These are phyloP conservation scores for Nipponia nippon DNA, from an alignment of 2,113 vertebrate species.

Conservation along the genomic window DNA sequence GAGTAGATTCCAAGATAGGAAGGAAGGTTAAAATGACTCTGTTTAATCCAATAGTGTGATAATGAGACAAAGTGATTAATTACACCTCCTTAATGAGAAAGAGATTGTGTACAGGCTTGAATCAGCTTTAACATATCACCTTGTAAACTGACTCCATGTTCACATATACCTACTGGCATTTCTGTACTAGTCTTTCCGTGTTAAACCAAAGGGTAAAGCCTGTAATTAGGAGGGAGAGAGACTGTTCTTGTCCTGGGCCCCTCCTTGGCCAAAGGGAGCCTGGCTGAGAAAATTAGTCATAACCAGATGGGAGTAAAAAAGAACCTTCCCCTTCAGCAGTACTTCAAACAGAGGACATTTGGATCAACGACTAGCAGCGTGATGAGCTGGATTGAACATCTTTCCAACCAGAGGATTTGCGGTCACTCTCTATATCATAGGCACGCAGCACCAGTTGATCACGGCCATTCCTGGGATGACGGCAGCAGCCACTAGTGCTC, in stretches of 20 bases:
- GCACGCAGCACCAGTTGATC: neutral
- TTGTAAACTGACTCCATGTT: neutral
- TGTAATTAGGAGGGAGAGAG: neutral
- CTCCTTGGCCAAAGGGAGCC: neutral
- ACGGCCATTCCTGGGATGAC: neutral
- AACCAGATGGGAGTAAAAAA: neutral
- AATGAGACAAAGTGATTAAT: slow-evolving; percentile 34
- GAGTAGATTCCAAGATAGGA: neutral
- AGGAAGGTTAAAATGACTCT: slow-evolving; percentile 19
- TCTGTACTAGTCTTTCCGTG: neutral
- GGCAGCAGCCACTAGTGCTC: fast-evolving
- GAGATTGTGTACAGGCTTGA: slow-evolving; percentile 1
- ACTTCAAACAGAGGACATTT: neutral
- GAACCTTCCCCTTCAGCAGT: neutral
- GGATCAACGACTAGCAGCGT: neutral
- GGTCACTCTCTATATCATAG: neutral
- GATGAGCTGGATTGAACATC: neutral
- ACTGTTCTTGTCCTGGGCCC: neutral
- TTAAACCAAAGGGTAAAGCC: neutral
- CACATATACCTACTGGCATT: neutral
- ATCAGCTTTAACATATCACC: neutral
- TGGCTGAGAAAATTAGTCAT: slow-evolving; percentile 1
- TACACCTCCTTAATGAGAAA: slow-evolving; percentile 32
- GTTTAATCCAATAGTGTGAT: slow-evolving; percentile 35
- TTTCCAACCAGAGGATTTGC: neutral